phyloP scores from a whole-genome alignment of 2,888 invertebrate species.

The Drosophila dives region DNA sequence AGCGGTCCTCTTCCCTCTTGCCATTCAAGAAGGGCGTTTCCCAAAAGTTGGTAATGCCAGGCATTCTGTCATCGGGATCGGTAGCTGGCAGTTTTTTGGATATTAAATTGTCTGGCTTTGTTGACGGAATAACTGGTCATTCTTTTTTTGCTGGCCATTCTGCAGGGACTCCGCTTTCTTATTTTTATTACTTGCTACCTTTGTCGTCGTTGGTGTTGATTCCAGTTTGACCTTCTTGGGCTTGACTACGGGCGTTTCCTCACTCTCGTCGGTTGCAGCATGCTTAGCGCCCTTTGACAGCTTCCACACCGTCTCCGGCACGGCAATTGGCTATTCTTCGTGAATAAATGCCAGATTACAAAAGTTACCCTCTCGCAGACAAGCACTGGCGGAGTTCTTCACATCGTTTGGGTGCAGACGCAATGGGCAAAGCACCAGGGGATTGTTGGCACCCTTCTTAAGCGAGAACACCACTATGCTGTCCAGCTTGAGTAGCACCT shows the following conservation, averaged over 20 bases:
- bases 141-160: conserved; percentile 45
- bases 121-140: conserved; percentile 60
- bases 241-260: conserved; percentile 17
- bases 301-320: conserved; percentile 80
- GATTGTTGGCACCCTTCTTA: conserved; percentile 85
- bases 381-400: conserved; percentile 71
- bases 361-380: conserved; percentile 78
- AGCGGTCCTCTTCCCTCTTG: conserved; percentile 42
- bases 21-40: conserved; percentile 61
- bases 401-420: conserved; percentile 87
- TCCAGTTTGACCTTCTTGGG: conserved; percentile 52
- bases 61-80: conserved; percentile 49
- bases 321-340: conserved; percentile 78
- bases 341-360: conserved; percentile 81
- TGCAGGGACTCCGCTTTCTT: conserved; percentile 26
- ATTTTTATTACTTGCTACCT: conserved; percentile 29
- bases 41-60: conserved; percentile 83
- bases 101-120: conserved; percentile 1
- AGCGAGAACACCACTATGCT: conserved; percentile 86
- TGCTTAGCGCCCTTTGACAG: conserved; percentile 75
- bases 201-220: conserved; percentile 2
- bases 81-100: neutral
- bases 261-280: conserved; percentile 1
- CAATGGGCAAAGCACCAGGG: conserved; percentile 87
- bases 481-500: conserved; percentile 86